Conservation (phyloP, 1,140 invertebrate species). For the Monochamus saltuarius region DNA sequence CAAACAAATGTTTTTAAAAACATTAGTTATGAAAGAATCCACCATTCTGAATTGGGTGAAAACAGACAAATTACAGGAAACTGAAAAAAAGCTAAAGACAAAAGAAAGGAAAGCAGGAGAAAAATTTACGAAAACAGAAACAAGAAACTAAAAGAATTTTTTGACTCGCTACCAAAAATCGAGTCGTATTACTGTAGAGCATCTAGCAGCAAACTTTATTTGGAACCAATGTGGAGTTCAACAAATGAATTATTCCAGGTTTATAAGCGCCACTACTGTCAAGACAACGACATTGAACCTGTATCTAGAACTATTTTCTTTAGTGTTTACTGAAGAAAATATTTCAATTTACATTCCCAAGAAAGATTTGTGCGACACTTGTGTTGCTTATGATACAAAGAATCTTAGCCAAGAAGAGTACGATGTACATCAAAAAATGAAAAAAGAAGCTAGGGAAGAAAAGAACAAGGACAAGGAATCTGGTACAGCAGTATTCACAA, state of each 20-base stretch:
- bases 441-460: slow-evolving; percentile 19
- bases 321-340: slow-evolving; percentile 6
- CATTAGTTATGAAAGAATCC: not conserved
- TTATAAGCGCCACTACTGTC: not conserved
- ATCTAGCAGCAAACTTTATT: not conserved
- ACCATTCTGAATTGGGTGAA: not conserved
- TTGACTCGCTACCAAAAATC: slow-evolving; percentile 4
- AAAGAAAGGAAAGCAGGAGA: no score
- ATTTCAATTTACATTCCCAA: slow-evolving; percentile 16
- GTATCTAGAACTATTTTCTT: slow-evolving; percentile 2
- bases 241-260: slow-evolving; percentile 1
- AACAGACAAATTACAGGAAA: no score
- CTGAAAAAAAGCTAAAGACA: no score
- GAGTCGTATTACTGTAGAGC: slow-evolving; percentile 10
- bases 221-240: slow-evolving; percentile 7
- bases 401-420: slow-evolving; percentile 20
- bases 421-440: slow-evolving; percentile 10
- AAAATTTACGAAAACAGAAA: no score
- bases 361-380: slow-evolving; percentile 27
- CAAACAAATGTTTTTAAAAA: not conserved
- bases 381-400: slow-evolving; percentile 12
- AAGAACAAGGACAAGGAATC: slow-evolving; percentile 19
- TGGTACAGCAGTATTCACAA: slow-evolving; percentile 6
- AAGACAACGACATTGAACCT: slow-evolving; percentile 3
- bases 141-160: not conserved